A percentile compares a stretch with the other conserved stretches of the same genome.
These are phyloP conservation scores for Pinna nobilis DNA, from an alignment of 1,140 invertebrate species.

Conservation along the genomic window DNA sequence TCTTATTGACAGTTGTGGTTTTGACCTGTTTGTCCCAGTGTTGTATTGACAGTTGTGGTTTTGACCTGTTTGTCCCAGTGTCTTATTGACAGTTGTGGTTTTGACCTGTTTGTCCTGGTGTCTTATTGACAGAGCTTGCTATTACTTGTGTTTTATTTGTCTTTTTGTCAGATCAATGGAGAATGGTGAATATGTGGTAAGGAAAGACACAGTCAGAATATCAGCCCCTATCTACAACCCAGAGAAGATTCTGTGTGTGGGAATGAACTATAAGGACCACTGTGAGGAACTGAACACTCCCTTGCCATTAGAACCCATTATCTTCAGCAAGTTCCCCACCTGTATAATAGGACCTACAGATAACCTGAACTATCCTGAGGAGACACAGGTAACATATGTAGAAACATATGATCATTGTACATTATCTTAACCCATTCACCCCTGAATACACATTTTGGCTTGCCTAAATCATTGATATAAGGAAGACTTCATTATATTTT, in stretches of 20 bases:
- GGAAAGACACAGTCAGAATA: conserved; percentile 53
- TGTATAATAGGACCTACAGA: conserved; percentile 86
- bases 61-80: no score
- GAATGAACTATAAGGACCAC: conserved; percentile 87
- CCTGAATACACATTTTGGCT: no score
- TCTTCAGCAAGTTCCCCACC: conserved; percentile 89
- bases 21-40: no score
- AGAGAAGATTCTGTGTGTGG: conserved; percentile 87
- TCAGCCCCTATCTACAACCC: conserved; percentile 80
- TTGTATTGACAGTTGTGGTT: no score
- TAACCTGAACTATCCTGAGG: conserved; percentile 81
- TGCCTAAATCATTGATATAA: no score
- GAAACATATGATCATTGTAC: background rate
- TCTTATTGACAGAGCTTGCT: no score
- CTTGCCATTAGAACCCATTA: conserved; percentile 83
- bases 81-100: no score
- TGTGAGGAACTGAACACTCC: conserved; percentile 85
- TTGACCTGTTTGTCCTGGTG: no score
- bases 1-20: no score
- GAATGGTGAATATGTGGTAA: conserved; percentile 52
- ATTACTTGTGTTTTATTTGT: no score
- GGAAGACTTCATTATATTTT: no score
- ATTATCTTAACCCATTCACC: background rate
- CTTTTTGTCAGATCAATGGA: conserved; percentile 54
- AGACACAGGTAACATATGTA: conserved; percentile 75